Evolutionary conservation across 1,140 invertebrate species (phyloP), one percentile per base, ranked within the genome.

Genomic region (Diprion similis): DNA sequence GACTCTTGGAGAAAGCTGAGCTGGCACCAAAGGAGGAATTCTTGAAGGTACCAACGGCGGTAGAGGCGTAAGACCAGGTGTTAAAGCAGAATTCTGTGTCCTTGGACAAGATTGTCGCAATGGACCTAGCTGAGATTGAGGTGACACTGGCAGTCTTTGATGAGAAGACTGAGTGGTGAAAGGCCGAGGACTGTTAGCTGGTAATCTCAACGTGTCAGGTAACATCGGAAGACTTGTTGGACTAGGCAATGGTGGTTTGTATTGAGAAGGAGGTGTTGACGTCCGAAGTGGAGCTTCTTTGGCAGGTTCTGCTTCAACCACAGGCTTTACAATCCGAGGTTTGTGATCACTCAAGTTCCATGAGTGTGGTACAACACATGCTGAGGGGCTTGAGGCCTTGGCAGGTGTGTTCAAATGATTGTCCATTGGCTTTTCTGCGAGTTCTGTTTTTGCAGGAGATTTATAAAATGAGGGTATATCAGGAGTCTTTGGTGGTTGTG

Each of bases 401-500:
- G 74, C 74, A 59, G 11, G 11, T 13, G 51, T 17, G 1, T 77
- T 15, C 0, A 73, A 19, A n/a, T 78, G 81, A 74, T 82, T 82
- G 72, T 85, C 87, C 10, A 75, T 73, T 0, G 84, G 74, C 71
- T 85, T 87, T 18, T 87, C 85, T 1, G 83, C 17, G n/a, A 80
- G 65, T 15, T 81, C 64, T 2, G 82, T 85, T 64, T 85, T 87
- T 0, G 82, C 77, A 7, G 85, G 84, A 7, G 83, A 84, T 68
- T 89, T 87, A 71, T 86, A 88, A 74, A 85, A 88, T 0, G 84
- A 85, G 51, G 86, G 85, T 68, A 87, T 85, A 47, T 89, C 88
- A 10, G 88, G 87, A 8, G 88, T 89, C 67, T 87, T 87, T 0
- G 88, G 87, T 7, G 84, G 86, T 48, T 89, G 82, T 1, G 81